A percentile compares a stretch with the other conserved stretches of the same genome.
Conservation (phyloP, 1,140 invertebrate species). For the Drosophila truncata region DNA sequence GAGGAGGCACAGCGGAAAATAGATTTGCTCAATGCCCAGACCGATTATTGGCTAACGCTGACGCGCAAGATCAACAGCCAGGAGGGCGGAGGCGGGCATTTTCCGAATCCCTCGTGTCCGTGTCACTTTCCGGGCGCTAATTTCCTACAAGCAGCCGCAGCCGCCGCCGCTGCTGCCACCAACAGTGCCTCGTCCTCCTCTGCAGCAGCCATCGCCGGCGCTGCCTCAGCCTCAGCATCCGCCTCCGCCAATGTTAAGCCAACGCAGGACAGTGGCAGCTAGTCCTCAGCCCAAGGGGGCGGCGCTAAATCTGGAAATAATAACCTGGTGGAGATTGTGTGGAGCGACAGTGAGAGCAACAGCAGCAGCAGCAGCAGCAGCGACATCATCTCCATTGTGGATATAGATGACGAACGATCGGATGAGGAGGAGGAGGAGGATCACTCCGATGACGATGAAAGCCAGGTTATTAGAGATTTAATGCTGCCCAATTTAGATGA, state of each 20-base stretch:
- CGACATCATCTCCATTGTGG: slow-evolving; percentile 71
- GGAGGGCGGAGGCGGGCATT: slow-evolving; percentile 32
- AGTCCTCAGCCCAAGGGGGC: slow-evolving; percentile 66
- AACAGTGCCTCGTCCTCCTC: slow-evolving; percentile 15
- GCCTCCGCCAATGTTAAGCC: slow-evolving; percentile 50
- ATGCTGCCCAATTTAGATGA: slow-evolving; percentile 43
- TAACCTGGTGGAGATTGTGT: slow-evolving; percentile 3
- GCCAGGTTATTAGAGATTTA: slow-evolving; percentile 25
- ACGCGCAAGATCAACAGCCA: slow-evolving; percentile 79
- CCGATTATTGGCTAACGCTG: slow-evolving; percentile 81
- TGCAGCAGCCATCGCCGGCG: no score
- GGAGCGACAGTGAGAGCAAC: slow-evolving; percentile 18
- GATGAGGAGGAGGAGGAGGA: slow-evolving; percentile 17
- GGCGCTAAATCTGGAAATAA: not conserved
- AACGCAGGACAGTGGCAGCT: slow-evolving; percentile 74
- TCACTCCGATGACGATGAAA: slow-evolving; percentile 7
- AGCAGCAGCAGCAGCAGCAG: slow-evolving; percentile 14
- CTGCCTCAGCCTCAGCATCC: not conserved
- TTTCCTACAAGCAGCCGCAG: slow-evolving; percentile 13
- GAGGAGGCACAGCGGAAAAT: slow-evolving; percentile 80
- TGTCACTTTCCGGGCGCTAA: slow-evolving; percentile 74
- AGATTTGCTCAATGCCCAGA: slow-evolving; percentile 80
- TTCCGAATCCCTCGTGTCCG: slow-evolving; percentile 69
- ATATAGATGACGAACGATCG: slow-evolving; percentile 62
- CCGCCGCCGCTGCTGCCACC: slow-evolving; percentile 2